Conservation (phyloP, 2,113 vertebrate species). For the Entelurus aequoreus region DNA sequence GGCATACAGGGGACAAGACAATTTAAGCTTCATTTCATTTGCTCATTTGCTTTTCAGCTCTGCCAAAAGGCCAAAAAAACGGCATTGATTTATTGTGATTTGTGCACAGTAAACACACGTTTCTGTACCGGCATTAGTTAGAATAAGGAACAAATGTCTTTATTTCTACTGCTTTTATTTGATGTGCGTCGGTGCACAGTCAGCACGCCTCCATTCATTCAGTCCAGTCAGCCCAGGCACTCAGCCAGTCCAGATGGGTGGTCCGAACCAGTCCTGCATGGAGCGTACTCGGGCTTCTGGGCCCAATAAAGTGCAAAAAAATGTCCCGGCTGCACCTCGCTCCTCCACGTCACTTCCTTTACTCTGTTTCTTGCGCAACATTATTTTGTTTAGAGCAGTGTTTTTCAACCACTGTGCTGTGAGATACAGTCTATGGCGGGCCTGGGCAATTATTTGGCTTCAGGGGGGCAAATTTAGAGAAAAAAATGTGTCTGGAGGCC, state of each 20-base stretch:
- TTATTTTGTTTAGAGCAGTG: too few species aligned
- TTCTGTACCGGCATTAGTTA: neutral
- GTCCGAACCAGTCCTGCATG: slow-evolving; percentile 46
- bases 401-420: too few species aligned
- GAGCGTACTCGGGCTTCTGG: slow-evolving; percentile 21
- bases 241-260: slow-evolving; percentile 64
- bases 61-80: slow-evolving; percentile 3
- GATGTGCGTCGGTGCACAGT: slow-evolving; percentile 28
- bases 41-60: slow-evolving; percentile 41
- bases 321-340: neutral
- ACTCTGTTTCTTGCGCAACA: neutral
- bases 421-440: too few species aligned
- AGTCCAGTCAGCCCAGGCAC: slow-evolving; percentile 39
- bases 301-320: slow-evolving; percentile 17
- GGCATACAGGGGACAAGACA: slow-evolving; percentile 19
- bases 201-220: slow-evolving; percentile 24
- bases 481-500: too few species aligned
- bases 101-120: too few species aligned
- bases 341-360: neutral
- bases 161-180: neutral
- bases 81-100: neutral
- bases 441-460: too few species aligned
- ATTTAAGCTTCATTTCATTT: slow-evolving; percentile 44
- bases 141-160: neutral
- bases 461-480: too few species aligned